Conservation (phyloP, 2,888 invertebrate species). For the Ormyrus thymus region DNA sequence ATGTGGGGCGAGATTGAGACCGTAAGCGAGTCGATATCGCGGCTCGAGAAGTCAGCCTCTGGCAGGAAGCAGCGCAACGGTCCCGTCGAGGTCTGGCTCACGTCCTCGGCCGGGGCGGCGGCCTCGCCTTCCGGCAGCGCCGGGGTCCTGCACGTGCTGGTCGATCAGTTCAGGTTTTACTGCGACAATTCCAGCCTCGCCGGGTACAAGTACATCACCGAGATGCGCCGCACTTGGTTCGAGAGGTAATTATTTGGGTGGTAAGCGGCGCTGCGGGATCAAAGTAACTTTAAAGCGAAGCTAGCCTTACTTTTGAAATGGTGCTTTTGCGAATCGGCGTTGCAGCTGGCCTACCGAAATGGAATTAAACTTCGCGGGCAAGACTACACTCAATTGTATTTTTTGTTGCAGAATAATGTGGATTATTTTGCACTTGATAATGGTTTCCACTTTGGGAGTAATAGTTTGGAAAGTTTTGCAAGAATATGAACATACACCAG, state of each 20-base stretch:
- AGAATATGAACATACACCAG: constrained; percentile 57
- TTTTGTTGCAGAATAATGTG: constrained; percentile 58
- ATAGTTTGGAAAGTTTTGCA: constrained; percentile 55
- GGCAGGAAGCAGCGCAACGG: too few species aligned
- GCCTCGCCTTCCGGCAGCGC: not conserved
- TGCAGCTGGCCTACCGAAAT: not conserved
- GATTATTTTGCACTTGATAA: constrained; percentile 58
- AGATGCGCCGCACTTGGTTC: constrained; percentile 60
- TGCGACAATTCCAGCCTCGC: constrained; percentile 63
- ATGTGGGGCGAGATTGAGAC: constrained; percentile 34
- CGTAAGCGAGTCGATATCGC: constrained; percentile 26
- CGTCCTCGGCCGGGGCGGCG: not conserved
- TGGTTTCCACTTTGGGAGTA: constrained; percentile 52
- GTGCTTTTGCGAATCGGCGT: not conserved
- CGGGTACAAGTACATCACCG: constrained; percentile 63
- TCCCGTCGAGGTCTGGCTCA: constrained; percentile 7
- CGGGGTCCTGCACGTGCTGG: not conserved
- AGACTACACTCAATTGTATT: too few species aligned
- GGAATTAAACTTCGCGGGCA: too few species aligned
- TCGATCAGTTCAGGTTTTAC: constrained; percentile 54
- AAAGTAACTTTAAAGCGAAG: too few species aligned
- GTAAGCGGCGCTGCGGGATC: too few species aligned
- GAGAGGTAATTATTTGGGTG: constrained; percentile 61
- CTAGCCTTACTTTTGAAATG: not conserved
- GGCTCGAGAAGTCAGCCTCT: not conserved